Evolutionary conservation across 1,140 invertebrate species (phyloP), one percentile per base, ranked within the genome.

Genomic region (Papilio polyxenes): DNA sequence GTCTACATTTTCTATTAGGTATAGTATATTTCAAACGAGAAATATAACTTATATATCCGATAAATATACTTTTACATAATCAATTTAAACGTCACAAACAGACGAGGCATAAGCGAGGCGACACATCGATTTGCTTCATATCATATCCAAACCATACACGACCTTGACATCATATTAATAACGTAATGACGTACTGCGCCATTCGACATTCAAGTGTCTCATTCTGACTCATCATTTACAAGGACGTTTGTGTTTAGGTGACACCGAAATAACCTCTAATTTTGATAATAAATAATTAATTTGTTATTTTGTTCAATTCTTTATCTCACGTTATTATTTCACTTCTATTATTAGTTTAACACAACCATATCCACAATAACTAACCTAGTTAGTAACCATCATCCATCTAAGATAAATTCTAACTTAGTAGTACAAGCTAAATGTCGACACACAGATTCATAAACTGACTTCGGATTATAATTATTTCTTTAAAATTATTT

Each of bases 241-340:
- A 72, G 65, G 65, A 37, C 65, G 13, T 72, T 72, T 72, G 65
- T 31, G 65, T 72, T 72, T 72, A 72, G 65, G 65, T 40, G 31
- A 72, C 65, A 37, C 31, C 65, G 31, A 72, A 72, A 72, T 72
- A 72, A 72, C 65, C 65, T 72, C 65, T 72, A 72, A 72, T 72
- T 72, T 31, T 37, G 65, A 72, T 72, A 72, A 72, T 37, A 62
- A 62, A 62, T 44, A 44, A 7, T 17, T 72, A 37, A 37, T 37
- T 72, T 72, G 65, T 40, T 40, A 72, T 72, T 72, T 72, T 72
- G 23, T 72, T 0, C 23, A 37, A 15, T 72, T 23, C 2, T 37
- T 15, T 37, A 8, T 72, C 23, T 72, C n/a, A 11, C 23, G 23
- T 31, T 31, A 31, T 31, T 72, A 56, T 17, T 56, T 13, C 23